Base-by-base conservation (phyloP, 2,797 vertebrate species). In the Poeciliopsis gracilis region DNA sequence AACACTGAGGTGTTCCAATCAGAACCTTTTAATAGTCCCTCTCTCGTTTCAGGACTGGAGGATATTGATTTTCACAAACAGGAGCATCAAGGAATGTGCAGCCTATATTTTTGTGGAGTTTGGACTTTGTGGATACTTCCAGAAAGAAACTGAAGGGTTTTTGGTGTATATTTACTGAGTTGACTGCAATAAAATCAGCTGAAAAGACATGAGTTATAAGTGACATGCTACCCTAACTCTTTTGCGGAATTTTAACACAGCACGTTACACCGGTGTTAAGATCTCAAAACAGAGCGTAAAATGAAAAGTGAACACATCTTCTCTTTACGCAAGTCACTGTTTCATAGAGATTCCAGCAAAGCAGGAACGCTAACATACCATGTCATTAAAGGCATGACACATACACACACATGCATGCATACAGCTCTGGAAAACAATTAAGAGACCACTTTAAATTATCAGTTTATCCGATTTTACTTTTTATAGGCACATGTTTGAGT, bases 351-450 rank as follows among this genome's bases (percentile, higher is more conserved):
- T 53, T 47, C 41, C 76, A 4, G 55, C 11, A 70, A 76, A 78
- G 18, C n/a, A 16, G 43, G 61, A 41, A 69, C 38, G 15, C 45
- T 1, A 53, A 77, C 23, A 10, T 45, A 43, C 61, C 46, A 77
- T 61, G 28, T 69, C 74, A 81, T 75, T 67, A 82, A 82, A 86
- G 47, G 12, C 5, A 28, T 15, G 2, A 18, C 15, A 18, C 5
- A 11, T 0, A 25, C 51, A 53, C 1, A 18, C 30, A 18, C 2
- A 11, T 0, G 23, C 51, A 53, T 0, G 0, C 23, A 25, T 25
- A 53, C 23, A 25, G 23, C 20, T 25, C 20, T 53, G 51, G 51
- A 25, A 53, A 53, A 53, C 51, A 25, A 53, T 25, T 53, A 53
- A 53, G 51, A 53, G 51, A 53, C 51, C 51, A 25, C 8, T 53